A percentile compares a stretch with the other conserved stretches of the same genome.
These are phyloP conservation scores for Chalcis sispes DNA, from an alignment of 2,888 invertebrate species.

Conservation along the genomic window DNA sequence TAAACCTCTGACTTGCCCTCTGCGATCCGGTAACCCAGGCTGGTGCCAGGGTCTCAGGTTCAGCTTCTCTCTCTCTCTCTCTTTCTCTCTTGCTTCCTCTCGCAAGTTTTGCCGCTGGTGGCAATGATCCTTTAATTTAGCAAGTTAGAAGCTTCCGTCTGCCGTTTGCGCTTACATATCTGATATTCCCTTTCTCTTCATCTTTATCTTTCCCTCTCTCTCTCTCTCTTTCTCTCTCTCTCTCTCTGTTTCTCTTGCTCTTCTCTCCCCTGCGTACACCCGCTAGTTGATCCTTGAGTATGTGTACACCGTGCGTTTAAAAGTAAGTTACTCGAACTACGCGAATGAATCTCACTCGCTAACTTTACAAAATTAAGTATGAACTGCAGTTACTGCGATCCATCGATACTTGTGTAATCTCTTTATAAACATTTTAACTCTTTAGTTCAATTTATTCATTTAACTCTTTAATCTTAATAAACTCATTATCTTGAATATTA, in stretches of 20 bases:
- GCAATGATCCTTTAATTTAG: conserved; percentile 50
- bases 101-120: conserved; percentile 27
- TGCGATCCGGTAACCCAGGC: conserved; percentile 1
- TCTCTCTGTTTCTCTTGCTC: background rate
- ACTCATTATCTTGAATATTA: too few species aligned
- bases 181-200: background rate
- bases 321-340: conserved; percentile 8
- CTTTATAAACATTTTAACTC: too few species aligned
- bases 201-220: background rate
- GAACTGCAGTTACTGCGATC: too few species aligned
- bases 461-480: too few species aligned
- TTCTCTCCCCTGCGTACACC: background rate
- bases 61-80: background rate
- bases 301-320: conserved; percentile 6
- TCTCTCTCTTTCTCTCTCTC: background rate
- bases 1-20: conserved; percentile 31
- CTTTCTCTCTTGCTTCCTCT: background rate
- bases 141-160: conserved; percentile 35
- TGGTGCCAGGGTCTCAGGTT: background rate
- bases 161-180: conserved; percentile 12
- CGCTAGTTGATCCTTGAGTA: background rate
- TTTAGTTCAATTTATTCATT: too few species aligned
- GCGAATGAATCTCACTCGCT: too few species aligned
- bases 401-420: too few species aligned
- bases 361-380: too few species aligned